Percentiles rank a stretch among this genome's conserved stretches.
These are phyloP conservation scores for Ormyrus labotus DNA, from an alignment of 2,888 invertebrate genomes.

Conservation along the genomic window DNA sequence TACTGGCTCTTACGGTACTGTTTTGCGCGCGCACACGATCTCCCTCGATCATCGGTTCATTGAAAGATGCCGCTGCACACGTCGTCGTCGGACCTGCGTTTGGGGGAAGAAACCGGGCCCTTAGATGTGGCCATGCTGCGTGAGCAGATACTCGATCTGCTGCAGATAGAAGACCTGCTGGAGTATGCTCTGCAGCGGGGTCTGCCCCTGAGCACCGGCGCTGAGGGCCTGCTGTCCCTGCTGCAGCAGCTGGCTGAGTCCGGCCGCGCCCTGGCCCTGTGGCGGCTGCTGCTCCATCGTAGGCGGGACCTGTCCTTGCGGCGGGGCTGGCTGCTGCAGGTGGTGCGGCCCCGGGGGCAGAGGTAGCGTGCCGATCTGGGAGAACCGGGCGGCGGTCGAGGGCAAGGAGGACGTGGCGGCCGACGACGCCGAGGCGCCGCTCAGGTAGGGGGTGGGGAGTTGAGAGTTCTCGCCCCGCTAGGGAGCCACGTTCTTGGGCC, in stretches of 20 bases:
- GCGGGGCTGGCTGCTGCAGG: conserved; percentile 64
- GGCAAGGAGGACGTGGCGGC: conserved; percentile 60
- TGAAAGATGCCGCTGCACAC: background rate
- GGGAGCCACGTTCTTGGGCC: conserved; percentile 76
- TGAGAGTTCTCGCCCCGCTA: conserved; percentile 75
- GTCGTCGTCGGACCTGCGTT: background rate
- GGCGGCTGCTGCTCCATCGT: conserved; percentile 60
- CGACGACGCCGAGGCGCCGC: conserved; percentile 58
- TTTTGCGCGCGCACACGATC: conserved; percentile 13
- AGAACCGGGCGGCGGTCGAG: conserved; percentile 63
- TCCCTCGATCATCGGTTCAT: conserved; percentile 19
- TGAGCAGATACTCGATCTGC: conserved; percentile 71
- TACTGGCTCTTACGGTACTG: conserved; percentile 22
- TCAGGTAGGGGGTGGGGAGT: conserved; percentile 70
- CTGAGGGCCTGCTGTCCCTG: conserved; percentile 65
- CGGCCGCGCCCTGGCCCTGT: conserved; percentile 64
- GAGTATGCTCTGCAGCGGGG: conserved; percentile 73
- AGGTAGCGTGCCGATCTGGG: conserved; percentile 66
- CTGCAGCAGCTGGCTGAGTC: conserved; percentile 69
- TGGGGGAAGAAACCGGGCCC: background rate
- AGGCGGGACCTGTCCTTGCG: conserved; percentile 59
- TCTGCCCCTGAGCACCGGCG: conserved; percentile 65
- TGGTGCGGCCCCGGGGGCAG: conserved; percentile 60
- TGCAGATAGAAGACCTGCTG: conserved; percentile 72
- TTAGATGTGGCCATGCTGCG: conserved; percentile 71